Percentiles rank a stretch among this genome's conserved stretches.
These are phyloP conservation scores for Nemotelus nigrinus DNA, from an alignment of 2,888 invertebrate genomes.

Conservation along the genomic window DNA sequence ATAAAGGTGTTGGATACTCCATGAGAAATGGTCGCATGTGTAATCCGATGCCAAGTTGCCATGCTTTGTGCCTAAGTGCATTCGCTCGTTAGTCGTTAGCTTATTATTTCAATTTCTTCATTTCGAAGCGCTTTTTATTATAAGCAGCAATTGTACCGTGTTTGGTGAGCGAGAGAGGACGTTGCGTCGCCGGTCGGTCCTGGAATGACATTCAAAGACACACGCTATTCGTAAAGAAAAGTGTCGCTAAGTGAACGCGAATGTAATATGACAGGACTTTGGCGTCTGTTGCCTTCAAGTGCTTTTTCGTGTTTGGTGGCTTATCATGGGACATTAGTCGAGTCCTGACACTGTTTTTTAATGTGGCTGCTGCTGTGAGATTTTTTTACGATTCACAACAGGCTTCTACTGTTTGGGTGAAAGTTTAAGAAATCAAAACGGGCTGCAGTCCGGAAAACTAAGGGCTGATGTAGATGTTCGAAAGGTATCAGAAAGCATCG, in stretches of 20 bases:
- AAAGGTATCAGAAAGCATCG: neutral
- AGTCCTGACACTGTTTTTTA: slow-evolving; percentile 22
- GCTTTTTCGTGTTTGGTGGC: slow-evolving; percentile 44
- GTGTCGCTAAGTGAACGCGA: slow-evolving; percentile 30
- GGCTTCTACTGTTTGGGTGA: slow-evolving; percentile 22
- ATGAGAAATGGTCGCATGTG: slow-evolving; percentile 32
- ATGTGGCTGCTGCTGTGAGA: slow-evolving; percentile 8
- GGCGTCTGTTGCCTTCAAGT: slow-evolving; percentile 41
- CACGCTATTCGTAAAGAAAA: neutral
- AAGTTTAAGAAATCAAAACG: neutral
- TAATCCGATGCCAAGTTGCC: slow-evolving; percentile 10
- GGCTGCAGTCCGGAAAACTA: neutral
- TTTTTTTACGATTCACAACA: slow-evolving; percentile 38
- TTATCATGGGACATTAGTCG: slow-evolving; percentile 44
- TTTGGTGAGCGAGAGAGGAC: neutral
- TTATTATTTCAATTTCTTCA: slow-evolving; percentile 37
- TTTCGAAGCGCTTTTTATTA: slow-evolving; percentile 7
- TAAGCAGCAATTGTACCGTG: neutral
- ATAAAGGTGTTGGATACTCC: slow-evolving; percentile 23
- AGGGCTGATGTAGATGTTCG: neutral
- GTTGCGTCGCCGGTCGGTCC: no score
- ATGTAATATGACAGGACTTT: slow-evolving; percentile 44
- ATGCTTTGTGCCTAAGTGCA: slow-evolving; percentile 32
- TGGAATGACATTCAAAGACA: slow-evolving; percentile 22
- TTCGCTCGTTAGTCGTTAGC: slow-evolving; percentile 40